These are phyloP conservation scores for Erethizon dorsatum DNA, from an alignment of 2,797 vertebrate species.

Conservation along the genomic window DNA sequence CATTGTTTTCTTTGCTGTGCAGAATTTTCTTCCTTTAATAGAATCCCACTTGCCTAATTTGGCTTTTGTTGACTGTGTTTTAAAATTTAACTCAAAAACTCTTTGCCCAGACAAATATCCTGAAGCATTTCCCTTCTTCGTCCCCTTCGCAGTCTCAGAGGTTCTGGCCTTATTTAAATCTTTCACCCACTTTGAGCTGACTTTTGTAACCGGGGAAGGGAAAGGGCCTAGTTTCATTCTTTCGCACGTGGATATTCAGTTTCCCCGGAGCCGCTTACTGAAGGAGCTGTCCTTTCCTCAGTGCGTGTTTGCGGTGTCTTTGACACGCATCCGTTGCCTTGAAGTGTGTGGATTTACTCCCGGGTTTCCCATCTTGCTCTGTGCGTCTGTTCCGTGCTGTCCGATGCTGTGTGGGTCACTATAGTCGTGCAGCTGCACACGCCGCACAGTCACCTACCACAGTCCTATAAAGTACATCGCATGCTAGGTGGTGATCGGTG, in stretches of 20 bases:
- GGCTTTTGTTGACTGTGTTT: not conserved
- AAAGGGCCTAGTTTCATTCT: not conserved
- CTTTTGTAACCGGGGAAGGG: not conserved
- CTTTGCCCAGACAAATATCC: not conserved
- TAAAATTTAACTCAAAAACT: not conserved
- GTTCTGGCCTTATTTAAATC: not conserved
- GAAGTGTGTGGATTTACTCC: too few relatives aligned
- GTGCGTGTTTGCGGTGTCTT: not conserved
- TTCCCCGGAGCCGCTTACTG: not conserved
- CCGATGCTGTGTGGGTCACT: not conserved
- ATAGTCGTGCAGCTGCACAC: not conserved
- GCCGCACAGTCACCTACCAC: not conserved
- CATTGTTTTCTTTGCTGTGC: not conserved
- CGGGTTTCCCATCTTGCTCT: not conserved
- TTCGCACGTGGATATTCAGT: not conserved
- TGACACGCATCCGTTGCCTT: not conserved
- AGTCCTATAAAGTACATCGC: not conserved
- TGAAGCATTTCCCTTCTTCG: not conserved
- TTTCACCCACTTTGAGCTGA: not conserved
- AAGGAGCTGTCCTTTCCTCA: not conserved
- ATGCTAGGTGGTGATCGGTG: not conserved
- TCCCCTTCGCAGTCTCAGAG: too few relatives aligned
- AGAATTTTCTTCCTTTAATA: not conserved
- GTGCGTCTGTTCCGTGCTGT: too few relatives aligned
- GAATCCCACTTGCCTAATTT: not conserved